Evolutionary conservation across 2,797 vertebrate species (phyloP), one percentile per base, ranked within the genome.

Genomic region (Psittacula echo): DNA sequence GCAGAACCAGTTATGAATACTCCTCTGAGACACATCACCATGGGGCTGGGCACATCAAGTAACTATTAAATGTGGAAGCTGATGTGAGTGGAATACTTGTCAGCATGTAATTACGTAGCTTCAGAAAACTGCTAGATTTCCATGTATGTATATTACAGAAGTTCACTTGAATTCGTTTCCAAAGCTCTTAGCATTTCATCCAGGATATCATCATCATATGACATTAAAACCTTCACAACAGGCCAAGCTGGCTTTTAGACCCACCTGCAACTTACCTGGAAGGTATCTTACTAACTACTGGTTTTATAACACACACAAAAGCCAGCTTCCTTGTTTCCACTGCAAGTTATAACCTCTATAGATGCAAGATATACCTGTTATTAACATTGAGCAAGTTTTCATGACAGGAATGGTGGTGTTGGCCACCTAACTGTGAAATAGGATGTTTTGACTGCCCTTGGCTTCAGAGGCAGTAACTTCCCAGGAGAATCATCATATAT

Each of bases 1-100:
- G 94, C 67, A 87, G 80, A 96, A 96, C 91, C 60, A 88, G 93
- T 90, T 95, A 73, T 22, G 56, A 94, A 53, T 60, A 94, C 81
- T 53, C 19, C 71, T 94, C 60, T 56, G 44, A 93, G 80, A 72
- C 71, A 82, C 86, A 79, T 26, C 61, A 91, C 42, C 34, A 45
- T 0, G 2, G 75, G 85, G 89, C 61, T 96, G 89, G 80, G 93
- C 85, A 77, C 71, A 95, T 41, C 64, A 91, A 86, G 76, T 72
- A 89, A 68, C 72, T 50, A 58, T 11, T 73, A 78, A 91, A 91
- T 1, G 2, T 84, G 73, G 85, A 95, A 94, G 32, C 26, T 79
- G 78, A 95, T 91, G 16, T 86, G 79, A 94, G 44, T 76, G 82
- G 84, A 85, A 79, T 51, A 60, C 54, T 91, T 81, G n/a, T 54